Evolutionary conservation across 2,888 invertebrate genomes (phyloP), one percentile per base, ranked within the genome.

Genomic region (Clanis bilineata): DNA sequence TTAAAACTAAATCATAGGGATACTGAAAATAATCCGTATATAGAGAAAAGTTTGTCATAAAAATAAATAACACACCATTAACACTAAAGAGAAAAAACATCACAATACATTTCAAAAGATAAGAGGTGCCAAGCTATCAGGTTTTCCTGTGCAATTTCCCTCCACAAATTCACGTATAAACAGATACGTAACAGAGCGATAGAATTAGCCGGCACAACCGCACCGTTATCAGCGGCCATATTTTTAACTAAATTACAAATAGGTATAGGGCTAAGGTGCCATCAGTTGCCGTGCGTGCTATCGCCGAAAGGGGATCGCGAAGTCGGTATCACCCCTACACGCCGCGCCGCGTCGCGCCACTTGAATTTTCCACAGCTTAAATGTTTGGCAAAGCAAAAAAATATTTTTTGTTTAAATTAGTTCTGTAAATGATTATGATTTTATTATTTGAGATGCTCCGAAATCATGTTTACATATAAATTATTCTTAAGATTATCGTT

Each of bases 181-280:
- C 70, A 71, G 75, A 76, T 74, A 73, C 76, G 71, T 79, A 77
- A 80, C 82, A 77, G 77, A 80, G 76, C 73, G 70, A 73, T 71
- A 69, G 82, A 85, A 83, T 83, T 85, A 88, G 84, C 81, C 77
- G 79, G 77, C 73, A 79, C 78, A 77, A 73, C 78, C 74, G 77
- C 77, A 68, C 71, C 77, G 80, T 84, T 89, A 90, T 90, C 89
- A 86, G 71, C 70, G 71, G 77, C 84, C 84, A 90, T 90, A 90
- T 91, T 91, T 91, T 91, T 86, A 85, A 88, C 86, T 90, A 90
- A 90, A 91, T 90, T 91, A 91, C 90, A 88, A 90, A 91, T 88
- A 89, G 88, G 89, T 84, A 85, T 79, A 82, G 80, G 81, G 83
- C 73, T 71, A 67, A 76, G 76, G 82, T 80, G 76, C 82, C 86